Evolutionary conservation across 2,113 vertebrate species (phyloP).

Genomic region (Orthonyx spaldingii): DNA sequence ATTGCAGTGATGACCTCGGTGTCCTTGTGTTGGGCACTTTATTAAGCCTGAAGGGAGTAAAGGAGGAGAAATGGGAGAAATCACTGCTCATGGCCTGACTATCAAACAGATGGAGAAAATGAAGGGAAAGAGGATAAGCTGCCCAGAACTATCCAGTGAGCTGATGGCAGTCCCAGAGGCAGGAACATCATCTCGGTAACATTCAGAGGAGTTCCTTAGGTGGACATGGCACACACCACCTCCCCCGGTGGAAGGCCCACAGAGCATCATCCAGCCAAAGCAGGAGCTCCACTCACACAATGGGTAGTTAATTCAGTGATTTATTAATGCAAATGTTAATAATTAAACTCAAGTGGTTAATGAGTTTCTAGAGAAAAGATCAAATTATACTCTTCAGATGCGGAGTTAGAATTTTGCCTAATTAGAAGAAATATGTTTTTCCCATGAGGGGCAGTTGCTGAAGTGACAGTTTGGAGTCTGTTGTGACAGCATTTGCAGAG

Average conservation of each 20-base stretch:
- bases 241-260: neutral
- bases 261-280: neutral
- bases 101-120: neutral
- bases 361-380: constrained; percentile 43
- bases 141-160: neutral
- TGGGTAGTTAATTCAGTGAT: neutral
- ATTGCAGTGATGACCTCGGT: neutral
- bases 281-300: neutral
- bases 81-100: neutral
- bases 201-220: neutral
- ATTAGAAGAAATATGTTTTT: constrained; percentile 57
- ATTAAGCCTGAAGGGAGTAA: neutral
- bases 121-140: neutral
- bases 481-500: constrained; percentile 48
- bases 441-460: constrained; percentile 32
- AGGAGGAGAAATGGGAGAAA: neutral
- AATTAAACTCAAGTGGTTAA: constrained; percentile 43
- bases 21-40: neutral
- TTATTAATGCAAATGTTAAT: constrained; percentile 43
- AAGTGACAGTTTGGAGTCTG: constrained; percentile 45
- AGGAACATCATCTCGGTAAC: neutral
- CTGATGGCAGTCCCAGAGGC: neutral
- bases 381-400: constrained; percentile 32
- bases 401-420: constrained; percentile 30
- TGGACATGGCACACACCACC: neutral